Base-by-base conservation (phyloP, 2,113 vertebrate species). In the Nannobrachium achirus region DNA sequence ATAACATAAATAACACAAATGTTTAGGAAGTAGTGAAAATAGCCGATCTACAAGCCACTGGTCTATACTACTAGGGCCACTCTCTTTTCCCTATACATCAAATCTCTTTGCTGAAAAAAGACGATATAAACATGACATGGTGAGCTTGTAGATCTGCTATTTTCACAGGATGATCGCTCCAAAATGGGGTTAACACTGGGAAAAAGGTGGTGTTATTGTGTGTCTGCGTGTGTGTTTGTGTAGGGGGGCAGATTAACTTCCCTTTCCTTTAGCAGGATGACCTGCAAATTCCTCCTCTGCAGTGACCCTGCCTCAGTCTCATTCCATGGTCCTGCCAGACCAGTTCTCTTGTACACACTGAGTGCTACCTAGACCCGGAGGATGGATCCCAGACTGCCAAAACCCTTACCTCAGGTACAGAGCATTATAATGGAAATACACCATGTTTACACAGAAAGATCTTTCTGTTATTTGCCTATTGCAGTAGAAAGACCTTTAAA, bases 201-300 rank as follows among this genome's bases (percentile, higher is more conserved):
- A n/a, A n/a, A n/a, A n/a, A n/a, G n/a, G n/a, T n/a, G n/a, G 25
- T 33, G 25, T 33, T 3, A 4, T 3, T 33, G 25, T 33, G 25
- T 33, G 25, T 33, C 3, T 33, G 25, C 6, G 25, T 33, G 25
- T 33, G 25, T 33, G 25, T 33, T 3, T 33, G 25, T 33, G 25
- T 33, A 4, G 11, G 14, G 20, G 6, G 20, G 20, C 4, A 18
- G 19, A 19, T 25, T 25, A 18, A 77, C 56, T 67, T 76, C 75
- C 69, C 69, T 84, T 86, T 86, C 69, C 80, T 59, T 66, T 48
- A 48, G 63, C 10, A 14, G 66, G 63, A 71, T 61, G 60, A 75
- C 51, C 44, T 46, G 64, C 39, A 75, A 68, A 76, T 74, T 66
- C 66, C 46, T 41, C 38, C 53, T 57, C 18, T 56, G 46, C 40